Conservation (phyloP, 2,113 vertebrate species). For the Dicentrarchus labrax region DNA sequence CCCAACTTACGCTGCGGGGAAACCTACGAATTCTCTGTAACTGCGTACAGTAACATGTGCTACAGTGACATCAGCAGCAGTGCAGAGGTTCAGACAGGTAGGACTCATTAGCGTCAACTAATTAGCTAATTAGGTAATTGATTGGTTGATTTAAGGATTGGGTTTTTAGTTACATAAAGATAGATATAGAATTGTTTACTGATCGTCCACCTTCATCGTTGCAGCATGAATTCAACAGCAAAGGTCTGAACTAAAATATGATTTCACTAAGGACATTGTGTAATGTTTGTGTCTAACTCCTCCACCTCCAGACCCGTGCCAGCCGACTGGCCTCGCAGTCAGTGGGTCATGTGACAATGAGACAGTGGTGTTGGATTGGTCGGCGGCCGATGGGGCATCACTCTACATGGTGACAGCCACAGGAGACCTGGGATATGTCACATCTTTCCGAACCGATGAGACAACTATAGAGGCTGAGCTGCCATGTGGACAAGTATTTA, state of each 20-base stretch:
- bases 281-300: background rate
- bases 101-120: background rate
- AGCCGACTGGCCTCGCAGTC: constrained; percentile 66
- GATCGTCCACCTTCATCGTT: too few relatives aligned
- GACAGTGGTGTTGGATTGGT: constrained; percentile 77
- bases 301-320: constrained; percentile 81
- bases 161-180: too few relatives aligned
- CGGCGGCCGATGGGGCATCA: constrained; percentile 64
- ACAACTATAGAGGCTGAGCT: constrained; percentile 65
- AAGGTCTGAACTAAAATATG: background rate
- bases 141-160: too few relatives aligned
- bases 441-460: constrained; percentile 61
- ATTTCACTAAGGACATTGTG: background rate
- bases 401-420: constrained; percentile 69
- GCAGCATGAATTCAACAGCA: background rate
- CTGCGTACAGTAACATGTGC: constrained; percentile 67
- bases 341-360: constrained; percentile 75
- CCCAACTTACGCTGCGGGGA: constrained; percentile 76
- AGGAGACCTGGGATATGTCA: constrained; percentile 76
- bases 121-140: background rate
- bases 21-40: constrained; percentile 77
- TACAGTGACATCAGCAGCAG: constrained; percentile 72
- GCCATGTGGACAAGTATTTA: constrained; percentile 83
- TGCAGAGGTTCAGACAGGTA: constrained; percentile 80
- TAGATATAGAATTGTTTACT: too few relatives aligned